Conservation (phyloP, 2,113 vertebrate genomes). For the Gallinago paraguaiae region DNA sequence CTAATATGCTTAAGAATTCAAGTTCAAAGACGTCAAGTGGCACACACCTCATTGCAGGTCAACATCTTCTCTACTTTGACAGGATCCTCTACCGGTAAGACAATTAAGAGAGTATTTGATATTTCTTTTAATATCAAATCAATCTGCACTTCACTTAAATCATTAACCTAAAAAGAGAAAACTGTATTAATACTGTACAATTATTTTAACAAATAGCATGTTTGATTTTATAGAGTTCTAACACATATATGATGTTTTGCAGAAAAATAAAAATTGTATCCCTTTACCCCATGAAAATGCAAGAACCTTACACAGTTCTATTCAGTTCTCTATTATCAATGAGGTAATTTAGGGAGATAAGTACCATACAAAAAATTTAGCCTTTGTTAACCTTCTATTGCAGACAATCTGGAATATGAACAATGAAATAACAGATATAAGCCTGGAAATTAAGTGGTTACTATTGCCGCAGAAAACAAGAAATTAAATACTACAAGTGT, state of each 20-base stretch:
- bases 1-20: neutral
- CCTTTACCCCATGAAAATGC: neutral
- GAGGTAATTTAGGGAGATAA: neutral
- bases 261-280: neutral
- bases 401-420: neutral
- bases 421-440: neutral
- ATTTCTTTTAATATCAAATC: conserved; percentile 79
- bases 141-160: conserved; percentile 79
- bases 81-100: conserved; percentile 70
- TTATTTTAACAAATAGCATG: neutral
- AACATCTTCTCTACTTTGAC: conserved; percentile 74
- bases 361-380: neutral
- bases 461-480: neutral
- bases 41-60: conserved; percentile 76
- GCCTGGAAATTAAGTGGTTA: neutral
- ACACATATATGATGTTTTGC: neutral
- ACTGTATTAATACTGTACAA: neutral
- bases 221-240: neutral
- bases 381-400: neutral
- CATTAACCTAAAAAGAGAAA: conserved; percentile 72
- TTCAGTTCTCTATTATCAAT: neutral
- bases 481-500: neutral
- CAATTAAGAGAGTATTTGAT: conserved; percentile 76
- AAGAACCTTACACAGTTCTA: neutral
- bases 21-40: neutral